Evolutionary conservation across 2,113 vertebrate species (phyloP).

Genomic region (mouse (Mus musculus)): GRCm39 chr9:27463501-27464000

Average conservation of each 20-base stretch:
- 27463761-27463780: too few relatives aligned
- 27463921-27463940: not conserved
- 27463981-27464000: not conserved
- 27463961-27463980: not conserved
- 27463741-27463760: not conserved
- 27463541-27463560: not conserved
- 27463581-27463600: not conserved
- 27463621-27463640: not conserved
- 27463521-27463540: not conserved
- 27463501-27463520: too few relatives aligned
- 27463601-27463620: not conserved
- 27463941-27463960: not conserved
- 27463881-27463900: not conserved
- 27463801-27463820: not conserved
- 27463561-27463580: not conserved
- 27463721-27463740: fast-evolving
- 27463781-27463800: too few relatives aligned
- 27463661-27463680: not conserved
- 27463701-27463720: fast-evolving
- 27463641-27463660: not conserved
- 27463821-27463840: too few relatives aligned
- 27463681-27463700: not conserved
- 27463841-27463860: not conserved
- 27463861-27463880: not conserved
- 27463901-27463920: not conserved